Evolutionary conservation across 2,888 invertebrate genomes (phyloP).

Genomic region (Oscheius onirici): DNA sequence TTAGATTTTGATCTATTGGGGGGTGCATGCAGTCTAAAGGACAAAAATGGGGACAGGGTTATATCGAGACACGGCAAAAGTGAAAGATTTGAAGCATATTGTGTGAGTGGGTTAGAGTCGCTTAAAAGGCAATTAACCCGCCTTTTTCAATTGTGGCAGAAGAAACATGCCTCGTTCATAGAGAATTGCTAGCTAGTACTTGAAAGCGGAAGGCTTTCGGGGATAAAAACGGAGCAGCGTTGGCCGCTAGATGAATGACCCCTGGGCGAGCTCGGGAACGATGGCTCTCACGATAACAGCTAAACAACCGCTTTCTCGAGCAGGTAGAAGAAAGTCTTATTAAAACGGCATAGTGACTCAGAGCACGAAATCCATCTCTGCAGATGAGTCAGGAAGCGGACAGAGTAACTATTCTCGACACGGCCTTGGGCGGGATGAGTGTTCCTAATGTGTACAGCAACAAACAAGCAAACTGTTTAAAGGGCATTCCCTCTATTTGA

Average conservation of each 20-base stretch:
- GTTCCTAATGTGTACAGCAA: constrained; percentile 5
- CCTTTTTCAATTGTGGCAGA: neutral
- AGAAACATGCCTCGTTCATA: constrained; percentile 8
- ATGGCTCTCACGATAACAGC: constrained; percentile 32
- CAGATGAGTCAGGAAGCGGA: constrained; percentile 1
- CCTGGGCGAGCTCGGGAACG: constrained; percentile 26
- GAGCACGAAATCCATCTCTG: neutral
- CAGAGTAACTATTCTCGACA: neutral
- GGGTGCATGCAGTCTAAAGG: too few relatives aligned
- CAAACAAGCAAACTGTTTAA: neutral
- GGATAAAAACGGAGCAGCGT: constrained; percentile 31
- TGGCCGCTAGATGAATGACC: constrained; percentile 32
- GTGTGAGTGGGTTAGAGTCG: neutral
- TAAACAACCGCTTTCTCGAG: constrained; percentile 26
- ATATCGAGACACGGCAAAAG: neutral
- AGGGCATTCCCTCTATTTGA: neutral
- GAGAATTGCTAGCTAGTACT: constrained; percentile 4
- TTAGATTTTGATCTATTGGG: constrained; percentile 9
- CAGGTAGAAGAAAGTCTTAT: neutral
- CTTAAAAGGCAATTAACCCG: neutral
- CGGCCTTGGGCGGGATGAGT: constrained; percentile 24
- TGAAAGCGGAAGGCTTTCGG: constrained; percentile 22
- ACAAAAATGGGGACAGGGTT: too few relatives aligned
- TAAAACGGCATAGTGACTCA: neutral
- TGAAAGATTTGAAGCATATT: neutral